These are phyloP conservation scores for Gibbula magus DNA, from an alignment of 2,888 invertebrate genomes.

Conservation along the genomic window DNA sequence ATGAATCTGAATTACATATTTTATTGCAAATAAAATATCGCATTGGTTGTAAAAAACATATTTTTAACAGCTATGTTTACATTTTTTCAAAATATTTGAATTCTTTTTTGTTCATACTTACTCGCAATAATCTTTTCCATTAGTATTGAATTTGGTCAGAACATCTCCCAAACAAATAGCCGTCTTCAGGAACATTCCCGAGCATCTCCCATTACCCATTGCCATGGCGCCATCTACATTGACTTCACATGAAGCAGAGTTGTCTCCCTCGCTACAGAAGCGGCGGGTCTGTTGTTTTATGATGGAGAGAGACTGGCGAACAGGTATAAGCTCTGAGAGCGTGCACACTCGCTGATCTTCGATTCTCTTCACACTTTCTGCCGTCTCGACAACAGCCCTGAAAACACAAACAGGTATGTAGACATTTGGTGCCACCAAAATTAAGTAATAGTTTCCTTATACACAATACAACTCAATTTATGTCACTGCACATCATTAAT, in stretches of 20 bases:
- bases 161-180: not conserved
- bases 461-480: too few species aligned
- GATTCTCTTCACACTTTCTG: slow-evolving; percentile 1
- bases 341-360: slow-evolving; percentile 18
- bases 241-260: not conserved
- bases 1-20: too few species aligned
- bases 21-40: too few species aligned
- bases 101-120: not conserved
- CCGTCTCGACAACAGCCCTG: slow-evolving; percentile 24
- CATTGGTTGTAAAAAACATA: too few species aligned
- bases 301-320: slow-evolving; percentile 21
- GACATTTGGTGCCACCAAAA: too few species aligned
- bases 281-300: not conserved
- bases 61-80: too few species aligned
- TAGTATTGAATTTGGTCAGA: not conserved
- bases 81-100: too few species aligned
- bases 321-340: slow-evolving; percentile 9
- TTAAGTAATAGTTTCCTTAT: too few species aligned
- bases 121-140: not conserved
- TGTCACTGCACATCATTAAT: too few species aligned
- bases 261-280: not conserved
- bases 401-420: not conserved
- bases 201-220: not conserved
- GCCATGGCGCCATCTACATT: not conserved
- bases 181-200: not conserved